Evolutionary conservation across 2,888 invertebrate species (phyloP), one percentile per base, ranked within the genome.

Genomic region (Carterocephalus palaemon): DNA sequence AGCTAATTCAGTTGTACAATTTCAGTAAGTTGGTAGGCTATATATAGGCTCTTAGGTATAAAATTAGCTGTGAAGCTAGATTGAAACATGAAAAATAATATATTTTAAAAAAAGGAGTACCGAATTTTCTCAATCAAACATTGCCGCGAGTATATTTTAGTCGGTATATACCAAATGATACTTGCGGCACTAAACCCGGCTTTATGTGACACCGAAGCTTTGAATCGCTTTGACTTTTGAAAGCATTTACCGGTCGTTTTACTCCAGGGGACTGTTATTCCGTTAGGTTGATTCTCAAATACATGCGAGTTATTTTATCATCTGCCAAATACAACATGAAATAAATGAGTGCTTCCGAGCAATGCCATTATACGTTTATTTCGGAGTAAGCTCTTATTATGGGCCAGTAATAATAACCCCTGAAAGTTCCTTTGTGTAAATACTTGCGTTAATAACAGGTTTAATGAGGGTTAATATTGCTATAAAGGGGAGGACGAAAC

Each of bases 291-390:
- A 36, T 31, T 29, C 34, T 9, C 15, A 28, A 43, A 43, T 33
- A 43, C 17, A 36, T n/a, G n/a, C n/a, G n/a, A 22, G 28, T 36
- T 31, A 36, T 22, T 29, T 36, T 29, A 36, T 36, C 43, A 43
- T 43, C 29, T 16, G 10, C 36, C 22, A 29, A n/a, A n/a, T n/a
- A n/a, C n/a, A n/a, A 43, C 16, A 22, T 17, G 29, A 15, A 42
- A 34, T 42, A 22, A 41, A 42, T 34, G 28, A 20, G 19, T 28
- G 28, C 36, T 31, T n/a, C n/a, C 19, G 4, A 36, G 29, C 36
- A 29, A 36, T 43, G 23, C 29, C 43, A 43, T 43, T 43, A 43
- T 43, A 36, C 36, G 29, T 36, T 37, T 36, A 43, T 43, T 43
- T 37, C 34, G 28, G 29, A 37, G 23, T 37, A 29, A 43, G 36